These are phyloP conservation scores for Tipula unca DNA, from an alignment of 2,888 invertebrate genomes.

Conservation along the genomic window DNA sequence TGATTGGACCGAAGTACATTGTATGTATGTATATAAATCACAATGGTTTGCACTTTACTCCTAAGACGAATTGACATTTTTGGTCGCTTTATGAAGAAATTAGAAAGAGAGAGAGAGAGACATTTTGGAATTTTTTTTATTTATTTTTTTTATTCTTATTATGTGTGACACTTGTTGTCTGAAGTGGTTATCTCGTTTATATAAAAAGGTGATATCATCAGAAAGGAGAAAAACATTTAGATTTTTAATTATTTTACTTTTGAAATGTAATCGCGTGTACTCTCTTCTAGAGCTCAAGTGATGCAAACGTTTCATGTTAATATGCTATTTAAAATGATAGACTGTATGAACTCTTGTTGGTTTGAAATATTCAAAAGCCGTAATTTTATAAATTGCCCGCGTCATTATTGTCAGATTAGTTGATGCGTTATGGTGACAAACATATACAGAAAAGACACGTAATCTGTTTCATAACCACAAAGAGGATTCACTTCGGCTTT, in stretches of 20 bases:
- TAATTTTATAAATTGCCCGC: too few species aligned
- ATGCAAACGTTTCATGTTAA: too few species aligned
- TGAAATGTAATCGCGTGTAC: neutral
- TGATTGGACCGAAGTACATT: neutral
- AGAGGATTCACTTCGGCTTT: too few species aligned
- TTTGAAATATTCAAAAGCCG: too few species aligned
- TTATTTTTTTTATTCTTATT: neutral
- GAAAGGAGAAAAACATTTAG: neutral
- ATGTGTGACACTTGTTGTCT: neutral
- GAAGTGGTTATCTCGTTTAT: neutral
- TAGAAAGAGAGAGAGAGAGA: too few species aligned
- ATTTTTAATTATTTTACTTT: neutral
- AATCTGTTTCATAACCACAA: too few species aligned
- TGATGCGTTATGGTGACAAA: too few species aligned
- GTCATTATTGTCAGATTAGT: too few species aligned
- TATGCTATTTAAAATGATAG: too few species aligned
- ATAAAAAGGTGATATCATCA: neutral
- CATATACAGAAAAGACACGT: too few species aligned
- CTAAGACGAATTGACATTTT: neutral
- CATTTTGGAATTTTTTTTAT: neutral
- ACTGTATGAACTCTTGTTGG: too few species aligned
- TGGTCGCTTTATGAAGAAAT: too few species aligned
- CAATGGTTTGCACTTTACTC: neutral
- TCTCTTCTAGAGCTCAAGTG: neutral
- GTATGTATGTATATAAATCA: neutral